Conservation (phyloP, 2,113 vertebrate genomes). For the Emydura subglobosa region DNA sequence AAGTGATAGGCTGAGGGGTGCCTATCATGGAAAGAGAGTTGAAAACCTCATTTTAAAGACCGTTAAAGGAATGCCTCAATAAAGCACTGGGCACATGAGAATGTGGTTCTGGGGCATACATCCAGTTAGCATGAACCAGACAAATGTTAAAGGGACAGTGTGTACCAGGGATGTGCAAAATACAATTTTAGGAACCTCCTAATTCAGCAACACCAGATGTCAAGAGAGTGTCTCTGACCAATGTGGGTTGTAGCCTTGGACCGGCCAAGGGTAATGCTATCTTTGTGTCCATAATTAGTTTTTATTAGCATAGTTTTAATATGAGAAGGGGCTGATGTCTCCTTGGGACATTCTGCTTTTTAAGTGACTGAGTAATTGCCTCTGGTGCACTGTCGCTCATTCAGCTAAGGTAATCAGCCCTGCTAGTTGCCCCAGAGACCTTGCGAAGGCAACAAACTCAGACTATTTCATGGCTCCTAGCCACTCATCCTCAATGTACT, state of each 20-base stretch:
- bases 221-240: background rate
- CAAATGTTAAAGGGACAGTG: background rate
- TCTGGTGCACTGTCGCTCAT: background rate
- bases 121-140: background rate
- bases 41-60: background rate
- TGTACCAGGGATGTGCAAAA: background rate
- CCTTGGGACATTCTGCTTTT: background rate
- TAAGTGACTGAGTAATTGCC: conserved; percentile 40
- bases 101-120: background rate
- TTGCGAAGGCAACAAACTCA: background rate
- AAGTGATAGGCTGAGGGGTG: background rate
- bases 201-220: background rate
- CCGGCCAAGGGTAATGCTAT: conserved; percentile 8
- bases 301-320: conserved; percentile 48
- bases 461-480: background rate
- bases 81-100: background rate
- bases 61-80: background rate
- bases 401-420: background rate
- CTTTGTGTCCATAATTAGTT: conserved; percentile 12
- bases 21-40: background rate
- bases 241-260: background rate
- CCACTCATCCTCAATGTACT: background rate
- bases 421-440: background rate
- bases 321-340: background rate
- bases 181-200: background rate